Conservation (phyloP, 2,113 vertebrate genomes). For the Gopherus flavomarginatus region DNA sequence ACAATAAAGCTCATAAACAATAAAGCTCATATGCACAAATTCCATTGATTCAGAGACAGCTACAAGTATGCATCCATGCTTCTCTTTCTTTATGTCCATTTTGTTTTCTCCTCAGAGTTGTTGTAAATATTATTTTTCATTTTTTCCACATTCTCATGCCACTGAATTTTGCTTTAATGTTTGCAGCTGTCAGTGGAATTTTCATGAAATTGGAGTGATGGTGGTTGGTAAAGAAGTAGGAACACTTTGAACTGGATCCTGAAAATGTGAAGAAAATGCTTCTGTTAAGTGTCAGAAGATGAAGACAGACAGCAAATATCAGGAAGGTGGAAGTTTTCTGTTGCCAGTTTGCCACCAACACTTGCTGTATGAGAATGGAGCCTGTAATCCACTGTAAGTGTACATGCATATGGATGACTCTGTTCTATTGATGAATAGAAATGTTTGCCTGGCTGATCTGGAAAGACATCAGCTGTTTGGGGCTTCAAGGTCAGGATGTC, state of each 20-base stretch:
- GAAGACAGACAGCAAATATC: constrained; percentile 49
- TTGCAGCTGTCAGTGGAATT: constrained; percentile 25
- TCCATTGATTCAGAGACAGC: neutral
- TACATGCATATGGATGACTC: constrained; percentile 70
- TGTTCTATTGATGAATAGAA: constrained; percentile 61
- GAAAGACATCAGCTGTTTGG: constrained; percentile 65
- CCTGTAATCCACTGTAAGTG: constrained; percentile 69
- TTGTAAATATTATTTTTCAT: neutral
- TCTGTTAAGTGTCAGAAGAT: constrained; percentile 48
- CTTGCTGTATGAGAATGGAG: constrained; percentile 38
- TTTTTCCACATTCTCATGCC: constrained; percentile 11
- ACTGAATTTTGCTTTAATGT: constrained; percentile 29
- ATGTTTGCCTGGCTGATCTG: constrained; percentile 61
- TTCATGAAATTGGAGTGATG: constrained; percentile 34
- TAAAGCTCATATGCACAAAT: neutral
- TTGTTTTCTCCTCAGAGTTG: neutral
- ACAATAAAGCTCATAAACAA: neutral
- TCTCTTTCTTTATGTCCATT: neutral
- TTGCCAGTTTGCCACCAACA: constrained; percentile 41
- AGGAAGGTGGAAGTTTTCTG: constrained; percentile 20
- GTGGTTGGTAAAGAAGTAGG: constrained; percentile 14
- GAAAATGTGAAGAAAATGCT: constrained; percentile 35
- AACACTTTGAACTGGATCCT: constrained; percentile 16
- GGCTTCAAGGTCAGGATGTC: constrained; percentile 63
- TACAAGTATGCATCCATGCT: neutral